Evolutionary conservation across 2,113 vertebrate genomes (phyloP).

Genomic region (Chinchilla lanigera): DNA sequence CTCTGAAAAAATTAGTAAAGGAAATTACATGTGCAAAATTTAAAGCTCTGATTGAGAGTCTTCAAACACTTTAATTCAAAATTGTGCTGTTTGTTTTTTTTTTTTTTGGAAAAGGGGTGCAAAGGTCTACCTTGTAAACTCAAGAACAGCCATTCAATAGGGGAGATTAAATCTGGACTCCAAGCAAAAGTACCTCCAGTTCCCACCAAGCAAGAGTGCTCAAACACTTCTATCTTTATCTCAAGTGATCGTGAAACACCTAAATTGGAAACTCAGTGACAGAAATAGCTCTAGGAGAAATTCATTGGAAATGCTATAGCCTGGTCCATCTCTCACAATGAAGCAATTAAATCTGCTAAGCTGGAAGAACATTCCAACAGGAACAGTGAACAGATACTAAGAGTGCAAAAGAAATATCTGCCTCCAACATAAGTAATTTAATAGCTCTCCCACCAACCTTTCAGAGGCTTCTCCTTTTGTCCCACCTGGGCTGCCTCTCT

Average conservation of each 20-base stretch:
- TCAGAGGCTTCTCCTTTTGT: neutral
- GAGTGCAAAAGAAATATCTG: neutral
- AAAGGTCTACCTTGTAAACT: neutral
- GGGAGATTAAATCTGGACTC: slow-evolving; percentile 38
- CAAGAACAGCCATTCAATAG: slow-evolving; percentile 36
- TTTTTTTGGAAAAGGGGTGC: neutral
- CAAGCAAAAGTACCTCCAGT: slow-evolving; percentile 53
- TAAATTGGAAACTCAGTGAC: slow-evolving; percentile 56
- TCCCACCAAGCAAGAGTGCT: slow-evolving; percentile 53
- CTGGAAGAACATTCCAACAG: neutral
- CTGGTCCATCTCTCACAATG: neutral
- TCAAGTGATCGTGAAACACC: slow-evolving; percentile 61
- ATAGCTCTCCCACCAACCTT: neutral
- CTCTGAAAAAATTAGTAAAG: slow-evolving; percentile 3
- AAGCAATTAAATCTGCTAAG: neutral
- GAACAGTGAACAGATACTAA: neutral
- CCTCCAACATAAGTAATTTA: neutral
- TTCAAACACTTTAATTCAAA: slow-evolving; percentile 50
- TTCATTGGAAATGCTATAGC: neutral
- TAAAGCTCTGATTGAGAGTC: slow-evolving; percentile 18
- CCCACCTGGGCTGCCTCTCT: neutral
- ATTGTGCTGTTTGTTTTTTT: neutral
- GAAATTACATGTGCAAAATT: neutral
- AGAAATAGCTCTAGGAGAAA: slow-evolving; percentile 60
- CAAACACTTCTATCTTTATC: slow-evolving; percentile 64